Percentiles rank a stretch among this genome's conserved stretches.
phyloP scores from a whole-genome alignment of 35 echinoderm and acorn worm species.

The Diadema setosum region DNA sequence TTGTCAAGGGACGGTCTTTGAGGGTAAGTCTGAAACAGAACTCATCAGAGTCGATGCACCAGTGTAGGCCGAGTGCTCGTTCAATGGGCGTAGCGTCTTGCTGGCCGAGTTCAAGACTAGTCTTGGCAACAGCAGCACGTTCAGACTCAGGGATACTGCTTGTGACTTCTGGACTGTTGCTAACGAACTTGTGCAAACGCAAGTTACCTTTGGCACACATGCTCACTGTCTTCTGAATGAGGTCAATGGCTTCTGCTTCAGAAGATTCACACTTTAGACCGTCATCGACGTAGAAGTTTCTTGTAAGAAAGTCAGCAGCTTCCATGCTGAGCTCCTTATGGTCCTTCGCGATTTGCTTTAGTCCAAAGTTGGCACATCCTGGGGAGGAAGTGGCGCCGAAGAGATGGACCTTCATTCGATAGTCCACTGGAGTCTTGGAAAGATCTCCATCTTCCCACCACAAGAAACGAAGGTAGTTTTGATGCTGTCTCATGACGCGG shows the following conservation, averaged over 20 bases:
- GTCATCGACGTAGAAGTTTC: neutral
- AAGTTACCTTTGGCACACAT: no score
- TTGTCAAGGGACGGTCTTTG: no score
- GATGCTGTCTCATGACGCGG: neutral
- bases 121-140: no score
- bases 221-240: neutral
- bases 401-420: neutral
- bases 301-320: neutral
- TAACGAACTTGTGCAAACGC: no score
- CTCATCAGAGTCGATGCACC: no score
- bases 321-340: no score
- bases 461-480: neutral
- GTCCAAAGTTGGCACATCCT: slow-evolving; percentile 26
- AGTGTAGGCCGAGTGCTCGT: no score
- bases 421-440: neutral
- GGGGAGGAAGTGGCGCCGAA: slow-evolving; percentile 54
- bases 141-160: no score
- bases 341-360: slow-evolving; percentile 35
- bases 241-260: neutral
- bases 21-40: no score
- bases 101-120: no score
- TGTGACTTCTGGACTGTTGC: no score
- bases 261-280: neutral
- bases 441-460: slow-evolving; percentile 25
- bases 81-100: no score